phyloP scores from a whole-genome alignment of 2,113 vertebrate genomes.

The Pteruthius melanotis region DNA sequence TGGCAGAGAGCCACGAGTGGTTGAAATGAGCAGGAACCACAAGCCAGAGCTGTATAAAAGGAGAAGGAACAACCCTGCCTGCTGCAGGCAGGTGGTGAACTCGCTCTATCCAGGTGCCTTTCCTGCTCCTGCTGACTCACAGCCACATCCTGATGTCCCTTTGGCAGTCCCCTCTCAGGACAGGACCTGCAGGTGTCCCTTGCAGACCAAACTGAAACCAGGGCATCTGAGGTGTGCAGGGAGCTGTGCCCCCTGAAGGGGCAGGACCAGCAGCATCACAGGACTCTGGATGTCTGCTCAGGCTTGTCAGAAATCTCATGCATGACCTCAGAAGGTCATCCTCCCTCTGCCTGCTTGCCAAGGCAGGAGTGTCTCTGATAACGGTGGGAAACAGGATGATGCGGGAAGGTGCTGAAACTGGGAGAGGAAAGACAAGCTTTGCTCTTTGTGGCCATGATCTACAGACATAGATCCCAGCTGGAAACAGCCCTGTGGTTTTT shows the following conservation, averaged over 20 bases:
- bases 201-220: background rate
- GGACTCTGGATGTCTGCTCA: background rate
- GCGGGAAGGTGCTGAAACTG: background rate
- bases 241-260: background rate
- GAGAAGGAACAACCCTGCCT: background rate
- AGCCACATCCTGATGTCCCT: background rate
- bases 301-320: background rate
- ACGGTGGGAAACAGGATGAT: background rate
- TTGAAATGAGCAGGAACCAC: background rate
- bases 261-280: background rate
- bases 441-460: background rate
- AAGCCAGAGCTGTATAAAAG: background rate
- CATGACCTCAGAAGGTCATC: background rate
- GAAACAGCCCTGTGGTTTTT: background rate
- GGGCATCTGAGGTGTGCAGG: background rate
- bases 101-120: background rate
- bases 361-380: background rate
- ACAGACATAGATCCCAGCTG: background rate
- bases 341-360: background rate
- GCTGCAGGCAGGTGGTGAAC: constrained; percentile 7
- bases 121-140: background rate
- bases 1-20: background rate
- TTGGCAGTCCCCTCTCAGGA: background rate
- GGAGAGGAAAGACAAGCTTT: background rate
- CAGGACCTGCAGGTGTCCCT: background rate